Conservation (phyloP, 2,797 vertebrate species). For the Percopsis omiscomaycus region DNA sequence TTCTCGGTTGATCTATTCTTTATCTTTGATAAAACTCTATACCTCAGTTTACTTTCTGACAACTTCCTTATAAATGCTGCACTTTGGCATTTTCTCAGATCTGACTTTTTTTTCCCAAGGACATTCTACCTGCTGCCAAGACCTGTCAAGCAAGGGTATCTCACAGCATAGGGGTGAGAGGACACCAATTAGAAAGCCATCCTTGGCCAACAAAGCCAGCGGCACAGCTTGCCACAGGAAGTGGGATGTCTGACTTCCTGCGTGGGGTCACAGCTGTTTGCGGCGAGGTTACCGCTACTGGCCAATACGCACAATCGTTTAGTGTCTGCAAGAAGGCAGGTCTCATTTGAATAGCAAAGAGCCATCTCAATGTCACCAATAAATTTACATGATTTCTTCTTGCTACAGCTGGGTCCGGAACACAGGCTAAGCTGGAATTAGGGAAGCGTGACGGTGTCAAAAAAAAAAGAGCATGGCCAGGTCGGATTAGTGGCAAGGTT, state of each 20-base stretch:
- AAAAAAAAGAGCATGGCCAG: constrained; percentile 58
- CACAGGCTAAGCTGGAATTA: constrained; percentile 72
- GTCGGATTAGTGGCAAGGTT: constrained; percentile 53
- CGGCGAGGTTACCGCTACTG: constrained; percentile 75
- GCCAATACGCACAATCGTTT: constrained; percentile 74
- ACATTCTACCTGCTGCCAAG: constrained; percentile 92
- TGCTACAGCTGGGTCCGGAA: constrained; percentile 76
- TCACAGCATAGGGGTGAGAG: constrained; percentile 90
- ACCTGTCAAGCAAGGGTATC: constrained; percentile 91
- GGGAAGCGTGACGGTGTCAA: constrained; percentile 74
- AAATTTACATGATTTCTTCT: constrained; percentile 82
- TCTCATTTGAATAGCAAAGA: constrained; percentile 86
- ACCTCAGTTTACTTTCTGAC: constrained; percentile 75
- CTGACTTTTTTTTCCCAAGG: constrained; percentile 89
- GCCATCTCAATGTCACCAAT: constrained; percentile 84
- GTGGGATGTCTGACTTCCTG: constrained; percentile 85
- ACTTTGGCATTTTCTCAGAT: constrained; percentile 83
- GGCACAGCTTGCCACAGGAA: constrained; percentile 92
- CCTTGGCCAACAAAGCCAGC: constrained; percentile 86
- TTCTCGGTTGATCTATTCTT: constrained; percentile 63
- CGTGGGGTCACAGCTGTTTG: constrained; percentile 91
- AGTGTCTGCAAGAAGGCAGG: constrained; percentile 72
- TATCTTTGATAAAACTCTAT: constrained; percentile 72
- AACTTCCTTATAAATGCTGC: constrained; percentile 76
- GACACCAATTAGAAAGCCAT: constrained; percentile 97